phyloP scores from a whole-genome alignment of 1,140 invertebrate species.

The Lepidurus couesii region DNA sequence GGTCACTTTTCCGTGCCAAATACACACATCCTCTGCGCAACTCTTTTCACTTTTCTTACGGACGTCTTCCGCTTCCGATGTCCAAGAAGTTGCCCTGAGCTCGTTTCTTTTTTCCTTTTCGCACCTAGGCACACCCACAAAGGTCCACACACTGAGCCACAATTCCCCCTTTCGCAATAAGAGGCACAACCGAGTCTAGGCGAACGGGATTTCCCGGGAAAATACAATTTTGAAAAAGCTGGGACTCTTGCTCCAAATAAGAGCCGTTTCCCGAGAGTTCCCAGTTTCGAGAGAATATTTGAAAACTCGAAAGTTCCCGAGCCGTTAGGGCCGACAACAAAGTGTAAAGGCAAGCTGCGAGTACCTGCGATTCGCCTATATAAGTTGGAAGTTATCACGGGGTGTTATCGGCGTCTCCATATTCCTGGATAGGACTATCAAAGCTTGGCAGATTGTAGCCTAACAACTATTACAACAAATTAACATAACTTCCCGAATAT shows the following conservation, averaged over 20 bases:
- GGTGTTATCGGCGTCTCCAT: slow-evolving; percentile 20
- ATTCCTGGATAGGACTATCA: slow-evolving; percentile 22
- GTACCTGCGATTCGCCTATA: slow-evolving; percentile 10
- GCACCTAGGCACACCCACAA: slow-evolving; percentile 17
- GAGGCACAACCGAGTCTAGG: background rate
- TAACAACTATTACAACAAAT: slow-evolving; percentile 6
- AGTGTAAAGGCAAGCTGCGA: background rate
- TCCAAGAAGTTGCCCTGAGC: background rate
- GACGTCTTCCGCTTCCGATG: slow-evolving; percentile 14
- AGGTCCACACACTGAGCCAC: background rate
- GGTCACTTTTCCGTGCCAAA: slow-evolving; percentile 21
- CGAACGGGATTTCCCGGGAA: background rate
- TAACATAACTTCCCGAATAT: background rate
- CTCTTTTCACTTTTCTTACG: slow-evolving; percentile 11
- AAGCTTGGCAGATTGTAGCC: slow-evolving; percentile 13
- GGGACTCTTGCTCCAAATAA: no score
- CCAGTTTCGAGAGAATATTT: background rate
- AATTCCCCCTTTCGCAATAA: background rate
- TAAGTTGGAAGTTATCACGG: slow-evolving; percentile 9
- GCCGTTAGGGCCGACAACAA: background rate
- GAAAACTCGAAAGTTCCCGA: background rate
- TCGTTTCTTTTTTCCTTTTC: background rate
- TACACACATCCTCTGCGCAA: background rate
- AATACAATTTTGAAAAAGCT: background rate
- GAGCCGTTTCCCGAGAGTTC: no score